phyloP scores from a whole-genome alignment of 1,140 invertebrate species.

The Pteromalus puparum region DNA sequence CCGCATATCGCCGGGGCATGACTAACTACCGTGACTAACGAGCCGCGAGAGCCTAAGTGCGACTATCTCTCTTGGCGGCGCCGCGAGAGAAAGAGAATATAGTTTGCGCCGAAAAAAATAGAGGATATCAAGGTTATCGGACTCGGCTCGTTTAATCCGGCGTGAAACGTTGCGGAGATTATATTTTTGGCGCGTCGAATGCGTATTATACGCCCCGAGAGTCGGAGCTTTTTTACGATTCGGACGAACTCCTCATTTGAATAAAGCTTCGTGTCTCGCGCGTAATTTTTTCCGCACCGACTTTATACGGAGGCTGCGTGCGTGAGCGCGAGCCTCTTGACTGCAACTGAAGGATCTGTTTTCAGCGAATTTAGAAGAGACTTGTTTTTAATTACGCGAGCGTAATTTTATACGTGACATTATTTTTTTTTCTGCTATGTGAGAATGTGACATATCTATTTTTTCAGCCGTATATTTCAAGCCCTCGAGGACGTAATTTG shows the following conservation, averaged over 20 bases:
- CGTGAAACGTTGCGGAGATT: not conserved
- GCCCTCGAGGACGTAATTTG: too few species aligned
- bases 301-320: not conserved
- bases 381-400: not conserved
- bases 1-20: conserved; percentile 59
- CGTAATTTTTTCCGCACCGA: not conserved
- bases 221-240: not conserved
- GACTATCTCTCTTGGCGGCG: conserved; percentile 63
- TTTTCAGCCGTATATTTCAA: too few species aligned
- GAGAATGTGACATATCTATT: not conserved
- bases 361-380: not conserved
- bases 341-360: not conserved
- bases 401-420: not conserved
- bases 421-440: not conserved
- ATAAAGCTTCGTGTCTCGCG: not conserved
- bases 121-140: conserved; percentile 14
- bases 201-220: not conserved
- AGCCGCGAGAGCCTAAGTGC: conserved; percentile 64
- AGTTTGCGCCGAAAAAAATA: conserved; percentile 20
- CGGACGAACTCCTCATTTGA: conserved; percentile 5
- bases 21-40: conserved; percentile 72
- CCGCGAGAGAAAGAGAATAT: conserved; percentile 50
- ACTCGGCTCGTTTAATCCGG: conserved; percentile 33
- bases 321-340: too few species aligned
- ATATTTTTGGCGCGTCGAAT: conserved; percentile 31